Base-by-base conservation (phyloP, 2,113 vertebrate genomes). In the Casuarius casuarius region DNA sequence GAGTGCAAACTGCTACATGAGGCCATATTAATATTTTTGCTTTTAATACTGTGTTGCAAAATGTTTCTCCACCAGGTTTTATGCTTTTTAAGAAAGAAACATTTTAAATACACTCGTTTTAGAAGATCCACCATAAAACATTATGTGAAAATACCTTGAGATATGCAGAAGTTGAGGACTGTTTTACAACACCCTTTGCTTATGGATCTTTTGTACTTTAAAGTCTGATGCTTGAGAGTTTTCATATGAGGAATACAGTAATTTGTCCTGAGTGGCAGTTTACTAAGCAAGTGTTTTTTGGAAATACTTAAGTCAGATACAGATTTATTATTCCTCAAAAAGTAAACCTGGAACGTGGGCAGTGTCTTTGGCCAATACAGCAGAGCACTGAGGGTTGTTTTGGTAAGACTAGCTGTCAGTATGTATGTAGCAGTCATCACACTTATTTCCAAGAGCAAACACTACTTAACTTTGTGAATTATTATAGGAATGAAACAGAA, bases 41-140 rank as follows among this genome's bases (percentile, higher is more conserved):
- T 0, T 58, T 77, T 25, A 0, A 9, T 8, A 35, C n/a, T 10
- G n/a, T 3, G 12, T 21, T 49, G 29, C 29, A 7, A 0, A 21
- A 20, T 2, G 6, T 1, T 48, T 11, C 52, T 38, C 12, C 1
- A 0, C 12, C 11, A 1, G 5, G 0, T 19, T 80, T 46, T 10
- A 1, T 2, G 51, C 15, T 62, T 19, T 62, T 58, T 29, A 22
- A 23, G n/a, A 11, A 23, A n/a, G 5, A 8, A 61, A 5, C 38
- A 2, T 10, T 16, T 58, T 18, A 31, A 14, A 3, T 18, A 0
- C 6, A 1, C 1, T 56, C 33, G 7, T 17, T 81, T 38, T 22
- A 20, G 62, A 20, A 70, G 51, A 11, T 4, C 18, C 15, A 18
- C 56, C 56, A 28, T 4, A 1, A 13, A 2, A 2, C 1, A 33